These are phyloP conservation scores for Hormaphis cornu DNA, from an alignment of 1,140 invertebrate species.

Conservation along the genomic window DNA sequence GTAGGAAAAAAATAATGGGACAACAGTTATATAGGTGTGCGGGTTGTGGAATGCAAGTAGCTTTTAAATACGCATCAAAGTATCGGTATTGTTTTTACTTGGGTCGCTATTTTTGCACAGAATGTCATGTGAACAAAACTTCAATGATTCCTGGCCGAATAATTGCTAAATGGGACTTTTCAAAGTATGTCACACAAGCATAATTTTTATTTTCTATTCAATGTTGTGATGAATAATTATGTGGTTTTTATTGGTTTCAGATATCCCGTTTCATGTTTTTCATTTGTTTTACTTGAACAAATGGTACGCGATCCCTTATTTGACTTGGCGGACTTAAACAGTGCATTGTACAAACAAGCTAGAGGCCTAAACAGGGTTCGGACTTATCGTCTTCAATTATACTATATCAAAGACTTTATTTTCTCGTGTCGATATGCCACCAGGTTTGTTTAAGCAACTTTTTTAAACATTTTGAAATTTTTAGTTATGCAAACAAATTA, in stretches of 20 bases:
- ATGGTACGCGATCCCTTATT: constrained; percentile 73
- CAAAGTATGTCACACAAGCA: constrained; percentile 44
- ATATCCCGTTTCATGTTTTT: constrained; percentile 74
- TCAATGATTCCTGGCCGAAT: constrained; percentile 69
- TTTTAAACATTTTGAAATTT: not conserved
- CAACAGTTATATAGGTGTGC: constrained; percentile 75
- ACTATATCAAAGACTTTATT: constrained; percentile 60
- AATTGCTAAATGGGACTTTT: constrained; percentile 65
- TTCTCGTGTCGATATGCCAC: constrained; percentile 53
- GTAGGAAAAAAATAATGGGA: constrained; percentile 54
- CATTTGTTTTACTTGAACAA: constrained; percentile 63
- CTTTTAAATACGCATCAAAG: constrained; percentile 57
- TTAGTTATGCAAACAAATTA: not conserved
- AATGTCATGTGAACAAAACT: constrained; percentile 70
- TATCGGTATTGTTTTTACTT: constrained; percentile 78
- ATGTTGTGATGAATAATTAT: constrained; percentile 2
- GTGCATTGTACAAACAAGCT: constrained; percentile 53
- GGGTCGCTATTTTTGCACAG: constrained; percentile 80
- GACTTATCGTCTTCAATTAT: constrained; percentile 54
- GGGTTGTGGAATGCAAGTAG: constrained; percentile 74
- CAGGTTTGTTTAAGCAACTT: constrained; percentile 45
- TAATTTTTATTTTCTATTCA: constrained; percentile 40
- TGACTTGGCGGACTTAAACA: constrained; percentile 61
- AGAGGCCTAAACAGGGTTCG: constrained; percentile 53
- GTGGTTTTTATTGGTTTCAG: constrained; percentile 41